phyloP scores from a whole-genome alignment of 92 coral and sea anemone species.

The Paragorgia papillata region DNA sequence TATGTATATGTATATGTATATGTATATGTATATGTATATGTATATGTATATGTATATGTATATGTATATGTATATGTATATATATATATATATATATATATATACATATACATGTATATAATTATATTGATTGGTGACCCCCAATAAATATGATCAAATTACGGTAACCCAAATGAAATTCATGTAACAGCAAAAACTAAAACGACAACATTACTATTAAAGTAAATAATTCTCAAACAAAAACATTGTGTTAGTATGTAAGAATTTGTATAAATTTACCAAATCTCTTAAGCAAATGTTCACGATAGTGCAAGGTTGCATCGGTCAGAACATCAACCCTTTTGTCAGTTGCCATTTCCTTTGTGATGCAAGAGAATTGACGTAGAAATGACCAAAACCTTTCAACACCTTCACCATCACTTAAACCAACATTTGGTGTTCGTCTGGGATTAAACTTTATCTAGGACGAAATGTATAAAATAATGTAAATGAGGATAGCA shows the following conservation, averaged over 20 bases:
- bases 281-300: conserved; percentile 45
- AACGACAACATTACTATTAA: too few species aligned
- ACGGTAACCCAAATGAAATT: too few species aligned
- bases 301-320: conserved; percentile 53
- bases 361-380: conserved; percentile 43
- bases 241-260: neutral
- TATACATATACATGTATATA: too few species aligned
- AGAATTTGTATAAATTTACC: neutral
- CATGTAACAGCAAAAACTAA: too few species aligned
- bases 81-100: too few species aligned
- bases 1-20: too few species aligned
- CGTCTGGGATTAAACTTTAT: conserved; percentile 18
- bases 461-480: neutral
- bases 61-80: too few species aligned
- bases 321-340: conserved; percentile 56
- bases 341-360: conserved; percentile 55
- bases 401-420: conserved; percentile 42
- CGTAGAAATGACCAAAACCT: conserved; percentile 51
- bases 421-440: conserved; percentile 11
- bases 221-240: neutral
- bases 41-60: too few species aligned
- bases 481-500: neutral
- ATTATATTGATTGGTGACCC: too few species aligned
- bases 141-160: too few species aligned
- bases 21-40: too few species aligned